A percentile compares a stretch with the other conserved stretches of the same genome.
These are phyloP conservation scores for Pinctada fucata DNA, from an alignment of 2,888 invertebrate genomes.

Conservation along the genomic window DNA sequence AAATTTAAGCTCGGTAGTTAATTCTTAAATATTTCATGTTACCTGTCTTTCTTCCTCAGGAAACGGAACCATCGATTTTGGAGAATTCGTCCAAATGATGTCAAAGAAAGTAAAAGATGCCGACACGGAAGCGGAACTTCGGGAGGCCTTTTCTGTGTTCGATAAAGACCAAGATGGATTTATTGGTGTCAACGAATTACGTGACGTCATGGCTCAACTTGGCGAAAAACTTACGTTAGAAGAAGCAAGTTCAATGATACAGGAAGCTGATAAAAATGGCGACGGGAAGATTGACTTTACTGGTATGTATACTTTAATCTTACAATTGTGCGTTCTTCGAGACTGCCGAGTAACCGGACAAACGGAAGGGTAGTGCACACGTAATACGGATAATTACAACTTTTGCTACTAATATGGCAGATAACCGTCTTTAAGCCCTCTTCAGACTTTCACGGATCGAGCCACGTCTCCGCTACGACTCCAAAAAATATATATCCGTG, in stretches of 20 bases:
- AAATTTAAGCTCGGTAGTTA: too few species aligned
- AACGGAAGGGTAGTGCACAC: too few species aligned
- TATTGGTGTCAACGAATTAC: constrained; percentile 21
- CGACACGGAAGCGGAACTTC: constrained; percentile 33
- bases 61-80: constrained; percentile 28
- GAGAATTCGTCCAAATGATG: constrained; percentile 36
- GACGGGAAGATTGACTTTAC: constrained; percentile 32
- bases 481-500: too few species aligned
- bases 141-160: constrained; percentile 36
- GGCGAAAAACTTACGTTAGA: constrained; percentile 31
- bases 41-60: constrained; percentile 13
- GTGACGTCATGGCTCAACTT: constrained; percentile 24
- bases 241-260: constrained; percentile 31
- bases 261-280: constrained; percentile 33
- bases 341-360: too few species aligned
- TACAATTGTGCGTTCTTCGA: too few species aligned
- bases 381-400: too few species aligned
- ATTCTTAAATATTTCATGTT: background rate
- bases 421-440: too few species aligned
- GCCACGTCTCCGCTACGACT: too few species aligned
- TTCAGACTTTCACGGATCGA: too few species aligned
- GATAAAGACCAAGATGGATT: constrained; percentile 35
- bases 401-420: too few species aligned
- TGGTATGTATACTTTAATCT: constrained; percentile 14
- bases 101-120: constrained; percentile 19